These are phyloP conservation scores for Salpingus planirostris DNA, from an alignment of 2,888 invertebrate species.

Conservation along the genomic window DNA sequence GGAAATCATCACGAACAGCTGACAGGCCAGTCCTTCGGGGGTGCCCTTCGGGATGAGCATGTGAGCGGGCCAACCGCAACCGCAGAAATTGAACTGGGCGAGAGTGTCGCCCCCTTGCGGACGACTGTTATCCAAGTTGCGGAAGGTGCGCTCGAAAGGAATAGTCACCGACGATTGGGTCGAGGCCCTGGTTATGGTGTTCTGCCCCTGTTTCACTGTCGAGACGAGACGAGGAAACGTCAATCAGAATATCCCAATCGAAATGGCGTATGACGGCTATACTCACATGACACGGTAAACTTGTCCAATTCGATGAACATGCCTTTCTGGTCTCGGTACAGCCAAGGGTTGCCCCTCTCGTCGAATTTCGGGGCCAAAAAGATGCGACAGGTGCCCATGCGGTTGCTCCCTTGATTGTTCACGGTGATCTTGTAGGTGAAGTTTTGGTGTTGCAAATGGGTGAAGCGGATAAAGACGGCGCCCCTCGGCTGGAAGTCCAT, in stretches of 20 bases:
- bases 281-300: conserved; percentile 55
- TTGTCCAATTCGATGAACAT: conserved; percentile 67
- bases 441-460: conserved; percentile 66
- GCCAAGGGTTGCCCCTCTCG: conserved; percentile 54
- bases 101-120: conserved; percentile 47
- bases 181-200: conserved; percentile 57
- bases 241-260: neutral
- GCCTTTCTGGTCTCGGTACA: conserved; percentile 53
- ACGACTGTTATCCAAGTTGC: conserved; percentile 52
- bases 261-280: neutral
- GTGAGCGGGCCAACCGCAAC: conserved; percentile 82
- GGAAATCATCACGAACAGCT: conserved; percentile 69
- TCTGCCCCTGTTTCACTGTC: conserved; percentile 58
- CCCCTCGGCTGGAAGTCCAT: conserved; percentile 76
- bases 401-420: conserved; percentile 32
- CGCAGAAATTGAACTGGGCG: conserved; percentile 67
- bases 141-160: conserved; percentile 72
- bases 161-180: conserved; percentile 69
- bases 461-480: conserved; percentile 60
- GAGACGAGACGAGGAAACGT: conserved; percentile 1
- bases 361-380: conserved; percentile 58
- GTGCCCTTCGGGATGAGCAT: conserved; percentile 67
- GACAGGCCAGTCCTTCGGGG: conserved; percentile 53
- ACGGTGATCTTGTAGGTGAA: conserved; percentile 51
- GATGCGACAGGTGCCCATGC: conserved; percentile 57